Base-by-base conservation (phyloP, 2,113 vertebrate species). In the Nycticebus coucang region DNA sequence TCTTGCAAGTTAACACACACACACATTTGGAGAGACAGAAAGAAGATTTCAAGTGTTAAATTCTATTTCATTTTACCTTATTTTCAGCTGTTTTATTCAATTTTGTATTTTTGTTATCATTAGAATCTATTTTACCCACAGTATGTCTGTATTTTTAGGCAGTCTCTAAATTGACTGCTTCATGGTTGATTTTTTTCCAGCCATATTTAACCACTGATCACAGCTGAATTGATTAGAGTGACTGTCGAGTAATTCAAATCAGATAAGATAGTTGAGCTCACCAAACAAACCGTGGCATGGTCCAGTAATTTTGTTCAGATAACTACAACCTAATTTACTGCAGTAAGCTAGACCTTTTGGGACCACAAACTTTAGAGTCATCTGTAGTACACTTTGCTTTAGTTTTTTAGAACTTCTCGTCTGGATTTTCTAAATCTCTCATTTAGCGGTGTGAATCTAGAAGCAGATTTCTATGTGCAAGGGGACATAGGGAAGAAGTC, bases 141-240 rank as follows among this genome's bases (percentile, higher is more conserved):
- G 33, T 89, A 78, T 93, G 30, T 81, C n/a, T 93, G n/a, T 88
- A 93, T 81, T 91, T 96, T 90, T 86, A 89, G 79, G 45, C 80
- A 94, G 74, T 85, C 21, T 94, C 18, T 68, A 92, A 93, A 98
- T 79, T 85, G 93, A 86, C 30, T 91, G 26, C 19, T 95, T 95
- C 80, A 69, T 86, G 55, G 87, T 68, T 95, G 84, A 89, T 93
- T 88, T 89, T 92, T 95, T 45, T 30, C 75, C 77, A 95, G 62
- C 33, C 82, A 74, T 91, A 95, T 64, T 96, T 95, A 96, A 88
- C 68, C 53, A 93, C 78, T 95, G 72, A 96, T 90, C 77, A 24
- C 17, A n/a, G 33, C 60, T 57, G 80, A 95, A 90, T 37, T 96
- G 77, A 96, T 95, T 81, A 93, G 41, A 92, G 10, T 50, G 60